Base-by-base conservation (phyloP, 2,113 vertebrate genomes). In the Calonectris borealis region DNA sequence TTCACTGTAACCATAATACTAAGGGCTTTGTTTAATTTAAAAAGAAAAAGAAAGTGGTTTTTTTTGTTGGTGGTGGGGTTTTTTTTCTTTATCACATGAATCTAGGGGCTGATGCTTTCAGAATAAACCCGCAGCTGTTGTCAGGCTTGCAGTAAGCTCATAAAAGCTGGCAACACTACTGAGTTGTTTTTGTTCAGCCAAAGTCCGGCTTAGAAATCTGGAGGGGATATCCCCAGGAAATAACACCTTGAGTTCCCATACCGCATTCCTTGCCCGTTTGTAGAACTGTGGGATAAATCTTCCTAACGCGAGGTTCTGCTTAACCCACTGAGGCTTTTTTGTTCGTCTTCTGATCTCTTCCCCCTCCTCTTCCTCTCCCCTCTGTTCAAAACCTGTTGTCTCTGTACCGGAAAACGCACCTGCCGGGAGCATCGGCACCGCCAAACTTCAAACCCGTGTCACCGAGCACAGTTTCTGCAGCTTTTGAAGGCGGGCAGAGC, bases 211-310 rank as follows among this genome's bases (percentile, higher is more conserved):
- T 25, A 40, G 54, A 87, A 90, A 70, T 96, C 58, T 62, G 66
- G 81, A 94, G 49, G 83, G 72, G 84, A 82, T 91, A 80, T 95
- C 90, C 49, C 84, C 85, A 96, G 94, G 85, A 96, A 95, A 48
- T 95, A 90, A 83, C 87, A 95, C 93, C 90, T 96, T 96, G 70
- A 90, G 44, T 79, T 96, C 87, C 93, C 90, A 85, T 54, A 83
- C 49, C 9, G 14, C n/a, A 36, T 93, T 90, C 78, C 51, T 82
- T 64, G 21, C 57, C 31, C 9, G 0, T 58, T 79, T 76, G 49
- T 65, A 62, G 61, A 86, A 58, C 22, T 78, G 21, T n/a, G 40
- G 78, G 58, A 95, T 80, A 75, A 86, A 27, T n/a, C 48, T 86
- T 83, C 60, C 54, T 76, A 18, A 75, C 24, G 29, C 2, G 1